Percentiles rank a stretch among this genome's conserved stretches.
These are phyloP conservation scores for Cantharis flavilabris DNA, from an alignment of 2,888 invertebrate genomes.

Conservation along the genomic window DNA sequence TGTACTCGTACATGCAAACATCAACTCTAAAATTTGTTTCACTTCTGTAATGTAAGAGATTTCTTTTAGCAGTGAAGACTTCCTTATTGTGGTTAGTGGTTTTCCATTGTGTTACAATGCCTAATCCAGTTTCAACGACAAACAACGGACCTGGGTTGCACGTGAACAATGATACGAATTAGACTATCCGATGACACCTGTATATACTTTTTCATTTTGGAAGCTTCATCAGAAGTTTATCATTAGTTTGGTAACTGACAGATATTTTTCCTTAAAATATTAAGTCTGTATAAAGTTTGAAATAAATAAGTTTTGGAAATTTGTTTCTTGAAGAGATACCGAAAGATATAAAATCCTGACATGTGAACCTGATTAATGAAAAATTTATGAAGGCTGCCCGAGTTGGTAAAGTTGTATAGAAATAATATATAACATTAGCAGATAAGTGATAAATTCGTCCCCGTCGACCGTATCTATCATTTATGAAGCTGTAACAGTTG, in stretches of 20 bases:
- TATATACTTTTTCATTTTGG: not conserved
- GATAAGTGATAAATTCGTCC: constrained; percentile 51
- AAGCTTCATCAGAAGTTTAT: not conserved
- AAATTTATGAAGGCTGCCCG: constrained; percentile 8
- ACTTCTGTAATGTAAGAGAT: too few species aligned
- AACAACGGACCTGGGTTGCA: too few species aligned
- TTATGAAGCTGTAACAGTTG: constrained; percentile 35
- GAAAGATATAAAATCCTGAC: constrained; percentile 3
- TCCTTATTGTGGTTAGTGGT: too few species aligned
- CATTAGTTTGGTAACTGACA: not conserved
- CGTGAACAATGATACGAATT: too few species aligned
- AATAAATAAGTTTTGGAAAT: not conserved
- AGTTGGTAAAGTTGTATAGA: constrained; percentile 34
- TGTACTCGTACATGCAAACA: too few species aligned
- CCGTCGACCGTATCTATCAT: constrained; percentile 49
- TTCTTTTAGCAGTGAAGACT: too few species aligned
- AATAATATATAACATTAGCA: constrained; percentile 40
- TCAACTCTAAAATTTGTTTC: too few species aligned
- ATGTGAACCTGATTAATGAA: constrained; percentile 20
- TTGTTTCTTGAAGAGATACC: not conserved
- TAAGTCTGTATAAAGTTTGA: not conserved
- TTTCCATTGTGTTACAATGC: too few species aligned
- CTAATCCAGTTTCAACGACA: too few species aligned
- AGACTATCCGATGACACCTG: too few species aligned
- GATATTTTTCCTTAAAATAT: not conserved